Base-by-base conservation (phyloP, 2,797 vertebrate species). In the Brachyalestes nurse region DNA sequence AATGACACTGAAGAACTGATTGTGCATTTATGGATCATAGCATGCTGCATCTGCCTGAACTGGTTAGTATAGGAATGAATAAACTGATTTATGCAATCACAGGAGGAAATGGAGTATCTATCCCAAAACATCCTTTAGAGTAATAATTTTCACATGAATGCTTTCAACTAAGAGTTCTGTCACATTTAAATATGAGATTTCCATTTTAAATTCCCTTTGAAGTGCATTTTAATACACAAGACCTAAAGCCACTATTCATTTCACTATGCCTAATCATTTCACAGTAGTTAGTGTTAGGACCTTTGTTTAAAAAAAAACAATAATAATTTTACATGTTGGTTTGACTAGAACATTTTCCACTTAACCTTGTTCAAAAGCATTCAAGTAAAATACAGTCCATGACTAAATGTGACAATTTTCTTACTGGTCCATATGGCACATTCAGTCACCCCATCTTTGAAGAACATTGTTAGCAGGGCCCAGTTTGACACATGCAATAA, bases 91-190 rank as follows among this genome's bases (percentile, higher is more conserved):
- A 49, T 49, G 8, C 47, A 9, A 49, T 9, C 47, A 49, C 47
- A 49, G 13, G 13, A 14, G 47, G 47, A 49, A 49, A 49, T 49
- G 53, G 4, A 34, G 5, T 34, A 34, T 2, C 34, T 34, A 34
- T 34, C 2, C 34, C 4, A 34, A 34, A 34, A 34, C 34, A 34
- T 34, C 34, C 34, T 34, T 34, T 2, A 4, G 2, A 34, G 34
- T 34, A 34, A 34, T 51, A 70, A 51, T 45, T 45, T 70, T 51
- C 42, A 70, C 67, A 51, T 28, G 21, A 70, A 16, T 47, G 66
- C n/a, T 49, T 69, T 45, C 40, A 69, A 13, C 12, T 9, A n/a
- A 67, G 19, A 47, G 42, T 49, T 42, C 42, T 23, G 42, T 49
- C 67, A 25, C 14, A 70, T 51, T 51, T 70, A 49, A 51, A 70